Evolutionary conservation across 2,888 invertebrate species (phyloP).

Genomic region (Zygaena filipendulae): DNA sequence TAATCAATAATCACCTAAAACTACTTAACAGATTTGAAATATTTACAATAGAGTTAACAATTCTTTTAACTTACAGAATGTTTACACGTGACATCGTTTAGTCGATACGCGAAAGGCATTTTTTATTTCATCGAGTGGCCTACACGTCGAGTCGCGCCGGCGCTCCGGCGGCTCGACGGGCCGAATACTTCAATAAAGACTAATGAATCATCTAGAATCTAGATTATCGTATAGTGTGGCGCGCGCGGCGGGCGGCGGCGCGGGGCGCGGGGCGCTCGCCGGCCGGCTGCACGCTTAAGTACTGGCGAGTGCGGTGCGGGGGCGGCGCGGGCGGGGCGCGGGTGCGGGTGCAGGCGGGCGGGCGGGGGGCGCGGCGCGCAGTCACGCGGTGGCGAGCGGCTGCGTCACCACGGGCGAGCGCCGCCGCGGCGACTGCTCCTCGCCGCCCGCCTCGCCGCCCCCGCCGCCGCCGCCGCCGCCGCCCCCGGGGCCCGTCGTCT

Average conservation of each 20-base stretch:
- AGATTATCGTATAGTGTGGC: too few relatives aligned
- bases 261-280: slow-evolving; percentile 47
- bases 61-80: slow-evolving; percentile 31
- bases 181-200: too few relatives aligned
- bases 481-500: slow-evolving; percentile 26
- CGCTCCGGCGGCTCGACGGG: slow-evolving; percentile 59
- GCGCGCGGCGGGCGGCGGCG: slow-evolving; percentile 70
- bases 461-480: slow-evolving; percentile 26
- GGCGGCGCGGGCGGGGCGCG: slow-evolving; percentile 7
- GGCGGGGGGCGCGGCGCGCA: slow-evolving; percentile 33
- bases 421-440: slow-evolving; percentile 64
- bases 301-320: slow-evolving; percentile 6
- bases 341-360: slow-evolving; percentile 45
- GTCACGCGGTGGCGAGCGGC: slow-evolving; percentile 54
- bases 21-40: slow-evolving; percentile 66
- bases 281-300: slow-evolving; percentile 1
- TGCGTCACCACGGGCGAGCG: slow-evolving; percentile 66
- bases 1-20: slow-evolving; percentile 64
- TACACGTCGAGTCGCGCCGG: slow-evolving; percentile 4
- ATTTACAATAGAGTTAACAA: slow-evolving; percentile 66
- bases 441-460: slow-evolving; percentile 54
- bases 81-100: slow-evolving; percentile 21
- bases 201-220: too few relatives aligned
- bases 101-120: slow-evolving; percentile 21
- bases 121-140: slow-evolving; percentile 16